Conservation (phyloP, 92 coral and sea anemone genomes). For the Micromussa lordhowensis region DNA sequence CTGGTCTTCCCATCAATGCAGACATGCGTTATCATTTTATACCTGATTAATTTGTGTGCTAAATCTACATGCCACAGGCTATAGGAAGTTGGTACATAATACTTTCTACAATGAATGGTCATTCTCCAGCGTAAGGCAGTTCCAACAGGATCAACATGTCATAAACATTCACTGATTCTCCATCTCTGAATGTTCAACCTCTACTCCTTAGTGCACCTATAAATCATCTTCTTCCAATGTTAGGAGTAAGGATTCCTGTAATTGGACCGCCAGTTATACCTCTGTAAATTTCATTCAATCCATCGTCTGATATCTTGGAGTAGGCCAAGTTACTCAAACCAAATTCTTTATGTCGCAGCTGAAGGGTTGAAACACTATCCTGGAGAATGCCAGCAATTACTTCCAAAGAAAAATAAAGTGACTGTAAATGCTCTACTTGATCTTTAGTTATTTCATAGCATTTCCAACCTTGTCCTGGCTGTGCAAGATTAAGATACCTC, state of each 20-base stretch:
- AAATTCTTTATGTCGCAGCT: slow-evolving; percentile 39
- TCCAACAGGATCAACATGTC: slow-evolving; percentile 67
- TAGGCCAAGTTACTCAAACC: slow-evolving; percentile 7
- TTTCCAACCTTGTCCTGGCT: slow-evolving; percentile 54
- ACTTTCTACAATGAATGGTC: slow-evolving; percentile 64
- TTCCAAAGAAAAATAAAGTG: slow-evolving; percentile 45
- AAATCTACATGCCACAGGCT: slow-evolving; percentile 72
- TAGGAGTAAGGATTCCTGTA: slow-evolving; percentile 27
- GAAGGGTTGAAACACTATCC: slow-evolving; percentile 51
- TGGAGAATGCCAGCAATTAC: slow-evolving; percentile 50
- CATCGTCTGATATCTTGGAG: slow-evolving; percentile 51
- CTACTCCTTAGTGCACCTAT: slow-evolving; percentile 67
- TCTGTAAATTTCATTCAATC: slow-evolving; percentile 51
- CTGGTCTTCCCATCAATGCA: slow-evolving; percentile 69
- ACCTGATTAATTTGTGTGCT: slow-evolving; percentile 63
- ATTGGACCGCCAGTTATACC: slow-evolving; percentile 43
- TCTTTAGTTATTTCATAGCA: slow-evolving; percentile 61
- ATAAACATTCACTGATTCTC: slow-evolving; percentile 69
- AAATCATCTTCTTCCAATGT: slow-evolving; percentile 58
- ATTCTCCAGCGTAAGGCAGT: slow-evolving; percentile 76
- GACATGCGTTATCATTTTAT: slow-evolving; percentile 62
- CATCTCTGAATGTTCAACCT: slow-evolving; percentile 65
- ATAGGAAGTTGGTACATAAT: slow-evolving; percentile 69
- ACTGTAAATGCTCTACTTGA: slow-evolving; percentile 67
- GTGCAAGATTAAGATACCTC: slow-evolving; percentile 46